Evolutionary conservation across 2,888 invertebrate genomes (phyloP).

Genomic region (Frankliniella fusca): DNA sequence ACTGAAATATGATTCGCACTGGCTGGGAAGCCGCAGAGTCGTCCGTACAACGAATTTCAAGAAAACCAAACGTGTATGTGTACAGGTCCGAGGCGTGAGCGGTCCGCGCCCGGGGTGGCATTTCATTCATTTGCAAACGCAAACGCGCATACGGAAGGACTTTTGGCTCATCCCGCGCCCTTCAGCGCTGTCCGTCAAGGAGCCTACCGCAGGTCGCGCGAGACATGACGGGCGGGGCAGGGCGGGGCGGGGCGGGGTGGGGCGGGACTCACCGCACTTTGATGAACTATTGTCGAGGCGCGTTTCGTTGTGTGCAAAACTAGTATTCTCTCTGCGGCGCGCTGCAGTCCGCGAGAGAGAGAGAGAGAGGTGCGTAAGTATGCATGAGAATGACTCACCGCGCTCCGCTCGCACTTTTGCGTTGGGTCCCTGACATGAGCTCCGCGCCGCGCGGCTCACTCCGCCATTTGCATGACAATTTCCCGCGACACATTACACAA

Average conservation of each 20-base stretch:
- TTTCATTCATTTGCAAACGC: neutral
- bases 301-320: neutral
- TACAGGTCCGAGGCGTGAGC: no score
- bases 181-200: neutral
- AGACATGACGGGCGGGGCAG: no score
- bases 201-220: no score
- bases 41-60: no score
- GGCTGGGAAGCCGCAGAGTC: no score
- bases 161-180: neutral
- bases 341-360: no score
- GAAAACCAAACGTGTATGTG: no score
- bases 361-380: neutral
- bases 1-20: no score
- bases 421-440: neutral
- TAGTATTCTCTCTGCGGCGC: neutral
- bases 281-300: neutral
- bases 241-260: no score
- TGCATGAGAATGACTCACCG: neutral
- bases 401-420: neutral
- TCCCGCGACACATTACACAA: neutral
- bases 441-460: no score
- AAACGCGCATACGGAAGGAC: neutral
- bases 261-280: neutral
- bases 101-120: no score
- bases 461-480: neutral